Percentiles rank a stretch among this genome's conserved stretches.
phyloP scores from a whole-genome alignment of 1,140 invertebrate species.

The Tetramorium parvispinum region DNA sequence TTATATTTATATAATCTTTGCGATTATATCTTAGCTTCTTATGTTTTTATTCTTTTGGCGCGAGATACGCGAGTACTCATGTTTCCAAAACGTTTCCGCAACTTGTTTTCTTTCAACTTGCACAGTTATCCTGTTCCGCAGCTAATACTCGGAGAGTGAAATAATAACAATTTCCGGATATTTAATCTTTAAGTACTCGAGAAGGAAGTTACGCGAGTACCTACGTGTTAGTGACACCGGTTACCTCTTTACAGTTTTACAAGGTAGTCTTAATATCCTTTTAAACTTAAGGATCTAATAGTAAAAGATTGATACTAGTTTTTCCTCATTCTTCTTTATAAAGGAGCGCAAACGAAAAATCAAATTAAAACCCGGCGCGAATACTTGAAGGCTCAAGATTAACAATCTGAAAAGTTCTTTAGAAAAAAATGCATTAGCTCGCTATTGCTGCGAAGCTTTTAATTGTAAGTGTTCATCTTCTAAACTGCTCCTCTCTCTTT shows the following conservation, averaged over 20 bases:
- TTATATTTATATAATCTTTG: neutral
- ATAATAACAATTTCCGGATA: constrained; percentile 21
- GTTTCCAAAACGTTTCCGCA: neutral
- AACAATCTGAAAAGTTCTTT: neutral
- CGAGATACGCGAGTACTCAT: neutral
- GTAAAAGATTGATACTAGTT: neutral
- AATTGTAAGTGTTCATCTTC: constrained; percentile 42
- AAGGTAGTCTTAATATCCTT: neutral
- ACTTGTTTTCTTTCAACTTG: constrained; percentile 16
- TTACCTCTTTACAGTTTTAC: neutral
- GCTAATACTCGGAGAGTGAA: neutral
- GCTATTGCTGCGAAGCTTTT: constrained; percentile 31
- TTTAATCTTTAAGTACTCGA: constrained; percentile 18
- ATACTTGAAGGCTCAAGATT: neutral
- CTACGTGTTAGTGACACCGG: neutral
- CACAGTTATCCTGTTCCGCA: neutral
- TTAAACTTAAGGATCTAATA: neutral
- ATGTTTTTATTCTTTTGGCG: neutral
- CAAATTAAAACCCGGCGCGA: constrained; percentile 34
- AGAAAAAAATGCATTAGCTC: constrained; percentile 27
- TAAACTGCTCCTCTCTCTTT: constrained; percentile 10
- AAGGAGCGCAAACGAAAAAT: neutral
- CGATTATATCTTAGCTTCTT: neutral
- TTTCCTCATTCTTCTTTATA: neutral
- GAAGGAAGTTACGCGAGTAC: neutral